Conservation (phyloP, 2,888 invertebrate genomes). For the Drosophila ezoana region DNA sequence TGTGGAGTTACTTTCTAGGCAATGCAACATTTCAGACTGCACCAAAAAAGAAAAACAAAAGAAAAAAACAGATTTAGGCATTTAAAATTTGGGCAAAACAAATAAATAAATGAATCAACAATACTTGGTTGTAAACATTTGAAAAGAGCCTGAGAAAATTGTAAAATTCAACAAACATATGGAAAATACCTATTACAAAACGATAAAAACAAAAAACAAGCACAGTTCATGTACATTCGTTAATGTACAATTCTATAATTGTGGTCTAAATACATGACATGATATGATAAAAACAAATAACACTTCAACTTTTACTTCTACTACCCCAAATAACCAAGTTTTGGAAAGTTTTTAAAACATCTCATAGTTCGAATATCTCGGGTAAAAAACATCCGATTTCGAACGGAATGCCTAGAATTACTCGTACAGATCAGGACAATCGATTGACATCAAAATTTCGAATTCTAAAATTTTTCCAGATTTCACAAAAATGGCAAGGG, state of each 20-base stretch:
- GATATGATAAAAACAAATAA: constrained; percentile 51
- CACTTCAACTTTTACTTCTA: neutral
- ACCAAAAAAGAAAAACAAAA: constrained; percentile 25
- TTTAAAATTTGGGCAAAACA: constrained; percentile 46
- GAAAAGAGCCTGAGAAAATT: constrained; percentile 20
- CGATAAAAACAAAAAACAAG: constrained; percentile 23
- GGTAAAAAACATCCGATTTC: too few species aligned
- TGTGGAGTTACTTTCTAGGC: constrained; percentile 52
- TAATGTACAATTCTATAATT: constrained; percentile 38
- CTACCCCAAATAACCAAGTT: too few species aligned
- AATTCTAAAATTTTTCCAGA: too few species aligned
- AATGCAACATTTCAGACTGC: constrained; percentile 77
- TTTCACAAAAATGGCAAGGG: too few species aligned
- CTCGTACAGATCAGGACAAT: too few species aligned
- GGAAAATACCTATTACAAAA: constrained; percentile 20
- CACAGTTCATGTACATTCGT: constrained; percentile 70
- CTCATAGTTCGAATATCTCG: too few species aligned
- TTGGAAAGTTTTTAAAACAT: too few species aligned
- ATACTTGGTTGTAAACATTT: constrained; percentile 60
- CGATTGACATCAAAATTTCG: too few species aligned
- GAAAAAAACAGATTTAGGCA: constrained; percentile 53
- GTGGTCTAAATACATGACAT: constrained; percentile 61
- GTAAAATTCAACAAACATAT: constrained; percentile 41
- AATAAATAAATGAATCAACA: constrained; percentile 22
- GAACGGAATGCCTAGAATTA: too few species aligned